Base-by-base conservation (phyloP, 1,140 invertebrate genomes). In the Drosophila mojavensis region DNA sequence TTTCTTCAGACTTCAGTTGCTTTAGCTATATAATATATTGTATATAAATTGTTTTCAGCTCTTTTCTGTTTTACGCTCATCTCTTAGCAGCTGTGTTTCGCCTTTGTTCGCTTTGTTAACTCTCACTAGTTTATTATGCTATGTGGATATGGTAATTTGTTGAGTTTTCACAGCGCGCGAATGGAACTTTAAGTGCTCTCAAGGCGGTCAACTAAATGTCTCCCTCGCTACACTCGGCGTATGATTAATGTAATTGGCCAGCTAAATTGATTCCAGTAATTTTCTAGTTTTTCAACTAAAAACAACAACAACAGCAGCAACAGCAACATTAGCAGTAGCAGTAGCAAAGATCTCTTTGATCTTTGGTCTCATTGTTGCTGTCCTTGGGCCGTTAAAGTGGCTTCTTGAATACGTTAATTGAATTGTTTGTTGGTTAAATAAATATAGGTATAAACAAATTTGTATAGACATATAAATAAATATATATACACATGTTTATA, bases 351-450 rank as follows among this genome's bases (percentile, higher is more conserved):
- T 51, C 53, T 68, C 15, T 68, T 17, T 51, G 45, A 28, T 56
- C 39, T 55, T 30, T 58, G 11, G 36, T 67, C 58, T 74, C 30
- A 48, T 60, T 48, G 58, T 20, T 6, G 43, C 62, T 81, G 83
- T 86, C 82, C 82, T 86, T 86, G 82, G 64, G 28, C 69, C 69
- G 58, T 53, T 75, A n/a, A 50, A 41, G 60, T 51, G 33, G 33
- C 71, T 51, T 55, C 50, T 63, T 43, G 55, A 20, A 43, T 20
- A 43, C 24, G 20, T 11, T 43, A 85, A 85, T 81, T 84, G 78
- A 62, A 67, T 74, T 85, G 78, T 78, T 84, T 77, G 83, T 68
- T 72, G 84, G 33, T 1, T 7, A 36, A 36, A 36, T 36, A 7
- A 36, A 36, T 36, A 36, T 9, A 36, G 24, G 48, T 17, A 45